Base-by-base conservation (phyloP, 1,140 invertebrate species). In the Diachasma alloeum region DNA sequence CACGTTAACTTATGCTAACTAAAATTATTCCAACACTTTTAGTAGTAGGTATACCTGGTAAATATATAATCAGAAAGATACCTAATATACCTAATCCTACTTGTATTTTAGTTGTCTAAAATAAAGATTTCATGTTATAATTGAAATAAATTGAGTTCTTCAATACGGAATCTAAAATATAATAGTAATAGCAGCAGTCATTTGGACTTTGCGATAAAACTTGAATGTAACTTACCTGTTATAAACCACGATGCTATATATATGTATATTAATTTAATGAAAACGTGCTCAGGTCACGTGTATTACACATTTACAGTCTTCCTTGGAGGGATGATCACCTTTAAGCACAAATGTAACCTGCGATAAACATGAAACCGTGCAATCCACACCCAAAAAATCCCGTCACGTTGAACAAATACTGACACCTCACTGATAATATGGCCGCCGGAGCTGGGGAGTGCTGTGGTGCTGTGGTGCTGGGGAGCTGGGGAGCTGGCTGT, bases 391-490 rank as follows among this genome's bases (percentile, higher is more conserved):
- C 87, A 88, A 68, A 89, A 89, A 87, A 86, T 86, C 83, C 80
- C 81, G 86, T 88, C 87, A 87, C 88, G 84, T 88, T 89, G 84
- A 86, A 84, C 85, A 87, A 89, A 88, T 88, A 88, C 85, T 89
- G 87, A 89, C 88, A 89, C 88, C 87, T 88, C 88, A 89, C 87
- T 87, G 83, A 87, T 86, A 89, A 89, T 87, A 88, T 89, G 88
- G 87, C 87, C 81, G 87, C 85, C 79, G 80, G n/a, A 31, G 22
- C 13, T 22, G 56, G 0, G 9, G 10, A 6, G n/a, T n/a, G 22
- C 10, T 24, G 36, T 37, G 3, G 5, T 13, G n/a, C n/a, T n/a
- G n/a, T n/a, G n/a, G n/a, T n/a, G n/a, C n/a, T n/a, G n/a, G n/a
- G n/a, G n/a, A n/a, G n/a, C n/a, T n/a, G n/a, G n/a, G n/a, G 48